A percentile compares a stretch with the other conserved stretches of the same genome.
phyloP scores from a whole-genome alignment of 2,888 invertebrate species.

The Drosophila kanekoi region DNA sequence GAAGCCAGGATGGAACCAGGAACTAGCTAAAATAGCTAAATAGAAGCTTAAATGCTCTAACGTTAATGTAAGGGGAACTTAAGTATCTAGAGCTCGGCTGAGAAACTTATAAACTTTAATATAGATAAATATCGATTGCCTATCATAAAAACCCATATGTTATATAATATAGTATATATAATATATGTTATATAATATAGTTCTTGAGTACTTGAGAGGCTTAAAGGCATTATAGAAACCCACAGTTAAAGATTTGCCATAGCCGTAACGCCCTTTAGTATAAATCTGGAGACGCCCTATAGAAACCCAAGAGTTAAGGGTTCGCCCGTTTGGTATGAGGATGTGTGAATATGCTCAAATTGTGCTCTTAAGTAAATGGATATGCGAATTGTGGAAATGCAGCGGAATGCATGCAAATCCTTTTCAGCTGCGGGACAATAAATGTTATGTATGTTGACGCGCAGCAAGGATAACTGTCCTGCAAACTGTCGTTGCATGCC shows the following conservation, averaged over 20 bases:
- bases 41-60: constrained; percentile 15
- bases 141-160: too few species aligned
- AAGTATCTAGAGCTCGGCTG: too few species aligned
- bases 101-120: not conserved
- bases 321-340: not conserved
- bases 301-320: too few species aligned
- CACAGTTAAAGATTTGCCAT: too few species aligned
- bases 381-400: constrained; percentile 38
- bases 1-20: constrained; percentile 17
- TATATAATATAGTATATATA: too few species aligned
- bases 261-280: too few species aligned
- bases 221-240: too few species aligned
- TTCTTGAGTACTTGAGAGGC: too few species aligned
- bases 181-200: too few species aligned
- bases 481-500: constrained; percentile 22
- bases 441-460: constrained; percentile 12
- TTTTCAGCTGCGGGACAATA: constrained; percentile 30
- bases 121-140: not conserved
- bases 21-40: not conserved
- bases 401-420: constrained; percentile 21
- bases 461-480: constrained; percentile 26
- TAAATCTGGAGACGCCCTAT: too few species aligned
- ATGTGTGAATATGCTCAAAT: constrained; percentile 33
- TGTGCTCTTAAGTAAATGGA: constrained; percentile 57
- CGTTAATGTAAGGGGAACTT: too few species aligned